A percentile compares a stretch with the other conserved stretches of the same genome.
These are phyloP conservation scores for Parambassis ranga DNA, from an alignment of 2,797 vertebrate genomes.

Conservation along the genomic window DNA sequence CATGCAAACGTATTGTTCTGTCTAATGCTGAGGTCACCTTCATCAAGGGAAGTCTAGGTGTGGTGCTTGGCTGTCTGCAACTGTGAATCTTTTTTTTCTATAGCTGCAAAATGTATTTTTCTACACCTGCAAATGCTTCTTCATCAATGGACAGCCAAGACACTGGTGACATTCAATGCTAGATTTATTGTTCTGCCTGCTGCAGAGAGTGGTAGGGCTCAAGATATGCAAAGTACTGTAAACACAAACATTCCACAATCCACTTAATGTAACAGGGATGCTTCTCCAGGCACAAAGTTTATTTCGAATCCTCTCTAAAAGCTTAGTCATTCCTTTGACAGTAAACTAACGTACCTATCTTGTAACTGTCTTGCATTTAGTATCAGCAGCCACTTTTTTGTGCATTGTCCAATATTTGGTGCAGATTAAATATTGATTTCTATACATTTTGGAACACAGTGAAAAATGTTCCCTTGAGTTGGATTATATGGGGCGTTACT, in stretches of 20 bases:
- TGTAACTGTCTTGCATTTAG: constrained; percentile 65
- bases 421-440: constrained; percentile 85
- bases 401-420: constrained; percentile 74
- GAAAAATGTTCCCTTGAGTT: constrained; percentile 76
- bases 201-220: constrained; percentile 25
- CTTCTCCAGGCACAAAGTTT: constrained; percentile 30
- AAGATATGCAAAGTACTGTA: constrained; percentile 7
- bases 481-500: constrained; percentile 68
- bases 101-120: constrained; percentile 31
- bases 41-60: constrained; percentile 25
- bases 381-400: constrained; percentile 69
- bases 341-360: constrained; percentile 50
- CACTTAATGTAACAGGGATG: constrained; percentile 39
- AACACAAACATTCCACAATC: constrained; percentile 38
- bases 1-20: constrained; percentile 61
- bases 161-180: constrained; percentile 36
- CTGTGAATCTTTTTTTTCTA: constrained; percentile 41
- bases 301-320: constrained; percentile 53
- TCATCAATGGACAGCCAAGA: constrained; percentile 32
- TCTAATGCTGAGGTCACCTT: constrained; percentile 67
- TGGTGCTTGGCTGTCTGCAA: constrained; percentile 34
- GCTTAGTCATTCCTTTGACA: constrained; percentile 62
- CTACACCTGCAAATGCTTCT: constrained; percentile 31
- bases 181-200: constrained; percentile 25
- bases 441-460: constrained; percentile 72